These are phyloP conservation scores for Porphyrio hochstetteri DNA, from an alignment of 2,113 vertebrate species.

Conservation along the genomic window DNA sequence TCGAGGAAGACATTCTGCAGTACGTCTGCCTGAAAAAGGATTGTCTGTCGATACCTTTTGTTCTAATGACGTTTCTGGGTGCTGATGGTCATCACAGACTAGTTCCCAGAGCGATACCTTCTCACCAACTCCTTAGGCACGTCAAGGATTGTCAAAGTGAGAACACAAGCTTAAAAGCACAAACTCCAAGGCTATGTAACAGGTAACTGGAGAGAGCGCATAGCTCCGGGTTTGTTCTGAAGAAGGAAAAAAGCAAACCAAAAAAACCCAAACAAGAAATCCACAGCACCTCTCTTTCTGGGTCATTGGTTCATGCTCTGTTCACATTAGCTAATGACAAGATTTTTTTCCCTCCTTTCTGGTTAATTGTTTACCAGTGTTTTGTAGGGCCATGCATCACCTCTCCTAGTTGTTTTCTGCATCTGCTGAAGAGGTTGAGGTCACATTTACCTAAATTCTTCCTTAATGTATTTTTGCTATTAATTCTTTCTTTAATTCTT, in stretches of 20 bases:
- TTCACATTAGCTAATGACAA: conserved; percentile 12
- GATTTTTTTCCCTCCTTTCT: background rate
- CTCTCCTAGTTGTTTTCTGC: background rate
- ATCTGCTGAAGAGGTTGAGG: background rate
- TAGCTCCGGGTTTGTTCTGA: background rate
- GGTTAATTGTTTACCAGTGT: conserved; percentile 15
- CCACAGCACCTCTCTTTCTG: background rate
- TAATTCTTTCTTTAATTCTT: background rate
- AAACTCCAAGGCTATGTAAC: background rate
- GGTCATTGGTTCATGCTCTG: background rate
- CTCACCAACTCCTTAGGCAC: background rate
- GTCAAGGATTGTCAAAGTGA: background rate
- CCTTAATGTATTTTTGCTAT: background rate
- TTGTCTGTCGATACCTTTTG: background rate
- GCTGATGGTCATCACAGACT: background rate
- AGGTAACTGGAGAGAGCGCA: background rate
- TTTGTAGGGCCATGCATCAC: background rate
- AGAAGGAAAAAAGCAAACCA: background rate
- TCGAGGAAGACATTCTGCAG: background rate
- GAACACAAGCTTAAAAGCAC: background rate
- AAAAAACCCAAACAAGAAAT: background rate
- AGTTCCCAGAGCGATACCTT: rapidly evolving
- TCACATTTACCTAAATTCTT: background rate
- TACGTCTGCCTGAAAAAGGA: background rate
- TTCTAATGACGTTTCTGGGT: background rate